Evolutionary conservation across 1,140 invertebrate species (phyloP).

Genomic region (Eupeodes corollae): DNA sequence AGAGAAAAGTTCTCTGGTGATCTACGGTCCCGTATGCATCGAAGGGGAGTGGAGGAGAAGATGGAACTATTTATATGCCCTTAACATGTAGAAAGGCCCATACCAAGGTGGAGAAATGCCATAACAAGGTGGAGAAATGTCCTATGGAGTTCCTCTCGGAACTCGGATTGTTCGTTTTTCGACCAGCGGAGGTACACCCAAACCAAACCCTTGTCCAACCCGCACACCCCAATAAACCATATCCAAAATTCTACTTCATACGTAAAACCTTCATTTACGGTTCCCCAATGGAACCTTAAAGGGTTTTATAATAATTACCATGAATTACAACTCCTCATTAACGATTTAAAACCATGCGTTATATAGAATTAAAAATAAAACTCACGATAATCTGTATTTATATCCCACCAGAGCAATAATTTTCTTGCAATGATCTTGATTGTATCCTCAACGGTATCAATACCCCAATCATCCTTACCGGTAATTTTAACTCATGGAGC

Average conservation of each 20-base stretch:
- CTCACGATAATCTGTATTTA: too few species aligned
- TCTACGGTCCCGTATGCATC: too few species aligned
- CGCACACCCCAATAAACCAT: background rate
- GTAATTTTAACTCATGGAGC: too few species aligned
- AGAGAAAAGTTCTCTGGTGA: too few species aligned
- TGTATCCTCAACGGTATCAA: too few species aligned
- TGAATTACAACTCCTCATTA: background rate
- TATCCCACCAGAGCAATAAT: background rate
- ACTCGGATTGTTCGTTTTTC: background rate
- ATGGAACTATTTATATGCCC: too few species aligned
- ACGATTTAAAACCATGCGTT: background rate
- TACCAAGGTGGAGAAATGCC: too few species aligned
- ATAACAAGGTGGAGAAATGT: too few species aligned
- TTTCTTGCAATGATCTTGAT: background rate
- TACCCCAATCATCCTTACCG: too few species aligned
- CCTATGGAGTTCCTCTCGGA: too few species aligned
- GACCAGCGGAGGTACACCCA: background rate
- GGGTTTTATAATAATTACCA: background rate
- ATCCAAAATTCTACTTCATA: background rate
- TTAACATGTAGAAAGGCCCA: too few species aligned
- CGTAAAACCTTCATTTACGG: background rate
- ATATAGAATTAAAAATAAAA: background rate
- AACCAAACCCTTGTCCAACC: background rate
- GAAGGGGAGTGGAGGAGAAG: too few species aligned
- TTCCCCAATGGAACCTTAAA: background rate